phyloP scores from a whole-genome alignment of 2,888 invertebrate species.

The Drosophila merina region DNA sequence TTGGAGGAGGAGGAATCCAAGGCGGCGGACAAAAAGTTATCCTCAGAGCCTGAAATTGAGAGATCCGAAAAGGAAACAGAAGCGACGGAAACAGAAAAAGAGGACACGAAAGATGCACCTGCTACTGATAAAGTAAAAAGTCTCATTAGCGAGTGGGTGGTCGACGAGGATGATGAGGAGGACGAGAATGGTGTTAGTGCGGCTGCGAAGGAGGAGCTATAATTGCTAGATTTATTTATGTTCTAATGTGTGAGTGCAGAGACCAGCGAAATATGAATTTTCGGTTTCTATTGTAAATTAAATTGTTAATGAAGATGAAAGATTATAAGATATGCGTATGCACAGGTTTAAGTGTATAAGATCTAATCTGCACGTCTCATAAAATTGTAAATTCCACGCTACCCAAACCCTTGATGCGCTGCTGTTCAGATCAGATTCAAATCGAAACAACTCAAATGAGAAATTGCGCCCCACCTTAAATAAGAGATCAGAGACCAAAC shows the following conservation, averaged over 20 bases:
- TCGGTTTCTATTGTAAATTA: constrained; percentile 75
- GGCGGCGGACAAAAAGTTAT: constrained; percentile 15
- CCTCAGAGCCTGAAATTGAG: constrained; percentile 39
- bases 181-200: constrained; percentile 75
- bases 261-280: constrained; percentile 37
- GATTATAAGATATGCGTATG: constrained; percentile 24
- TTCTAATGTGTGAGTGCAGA: constrained; percentile 55
- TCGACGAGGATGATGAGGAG: constrained; percentile 81
- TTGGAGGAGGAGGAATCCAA: constrained; percentile 9
- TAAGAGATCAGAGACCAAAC: constrained; percentile 27
- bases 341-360: constrained; percentile 32
- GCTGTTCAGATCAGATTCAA: not conserved
- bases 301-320: constrained; percentile 39
- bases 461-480: constrained; percentile 2
- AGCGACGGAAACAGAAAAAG: not conserved
- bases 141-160: constrained; percentile 83
- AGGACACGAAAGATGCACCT: constrained; percentile 8
- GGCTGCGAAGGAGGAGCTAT: constrained; percentile 73
- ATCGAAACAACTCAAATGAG: not conserved
- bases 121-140: constrained; percentile 79
- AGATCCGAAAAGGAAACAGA: constrained; percentile 8
- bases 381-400: constrained; percentile 29
- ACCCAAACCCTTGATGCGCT: constrained; percentile 14
- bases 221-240: constrained; percentile 81
- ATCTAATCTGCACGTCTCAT: constrained; percentile 39